These are phyloP conservation scores for Condylura cristata DNA, from an alignment of 2,113 vertebrate species.

Conservation along the genomic window DNA sequence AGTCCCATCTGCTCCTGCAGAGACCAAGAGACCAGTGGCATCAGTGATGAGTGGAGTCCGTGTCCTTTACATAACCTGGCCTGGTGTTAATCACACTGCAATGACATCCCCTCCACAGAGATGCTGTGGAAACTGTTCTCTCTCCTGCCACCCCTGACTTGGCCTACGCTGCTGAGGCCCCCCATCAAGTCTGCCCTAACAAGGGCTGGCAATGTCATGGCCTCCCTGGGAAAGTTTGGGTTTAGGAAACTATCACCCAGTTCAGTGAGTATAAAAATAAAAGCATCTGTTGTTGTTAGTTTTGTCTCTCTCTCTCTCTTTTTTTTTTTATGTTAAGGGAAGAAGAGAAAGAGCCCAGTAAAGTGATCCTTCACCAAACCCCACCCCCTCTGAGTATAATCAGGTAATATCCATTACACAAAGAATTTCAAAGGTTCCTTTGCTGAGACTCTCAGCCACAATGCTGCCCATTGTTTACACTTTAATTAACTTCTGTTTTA, in stretches of 20 bases:
- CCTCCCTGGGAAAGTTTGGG: conserved; percentile 27
- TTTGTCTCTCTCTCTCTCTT: neutral
- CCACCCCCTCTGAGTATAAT: conserved; percentile 41
- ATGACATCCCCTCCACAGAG: conserved; percentile 58
- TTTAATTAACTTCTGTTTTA: conserved; percentile 88
- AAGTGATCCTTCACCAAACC: conserved; percentile 74
- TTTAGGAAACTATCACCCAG: conserved; percentile 61
- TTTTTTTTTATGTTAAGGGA: neutral
- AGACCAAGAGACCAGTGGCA: neutral
- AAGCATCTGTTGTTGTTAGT: conserved; percentile 74
- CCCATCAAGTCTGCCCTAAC: neutral
- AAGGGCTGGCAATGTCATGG: neutral
- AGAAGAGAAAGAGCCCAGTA: conserved; percentile 73
- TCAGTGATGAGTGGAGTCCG: conserved; percentile 52
- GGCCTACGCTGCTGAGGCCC: neutral
- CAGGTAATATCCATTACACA: conserved; percentile 84
- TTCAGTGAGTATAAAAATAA: conserved; percentile 70
- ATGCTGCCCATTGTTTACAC: conserved; percentile 85
- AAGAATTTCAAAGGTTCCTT: conserved; percentile 83
- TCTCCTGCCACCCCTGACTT: neutral
- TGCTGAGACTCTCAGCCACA: conserved; percentile 76
- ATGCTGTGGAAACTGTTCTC: conserved; percentile 55
- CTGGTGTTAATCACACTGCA: conserved; percentile 52
- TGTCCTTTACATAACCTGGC: conserved; percentile 71
- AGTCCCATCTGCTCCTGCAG: neutral